Conservation (phyloP, 1,140 invertebrate genomes). For the Liolophura sinensis region DNA sequence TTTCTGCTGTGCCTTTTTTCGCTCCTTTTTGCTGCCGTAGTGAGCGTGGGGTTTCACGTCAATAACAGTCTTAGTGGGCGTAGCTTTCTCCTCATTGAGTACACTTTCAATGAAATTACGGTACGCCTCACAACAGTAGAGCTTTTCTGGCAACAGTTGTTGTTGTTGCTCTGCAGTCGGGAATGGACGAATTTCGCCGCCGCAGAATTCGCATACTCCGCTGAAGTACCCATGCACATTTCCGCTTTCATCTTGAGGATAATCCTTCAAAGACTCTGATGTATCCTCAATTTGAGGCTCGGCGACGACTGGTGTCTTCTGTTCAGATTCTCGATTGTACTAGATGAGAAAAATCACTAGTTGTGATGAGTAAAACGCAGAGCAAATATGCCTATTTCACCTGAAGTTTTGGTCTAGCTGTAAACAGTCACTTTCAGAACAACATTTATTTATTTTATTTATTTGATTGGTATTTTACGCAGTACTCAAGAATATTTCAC, state of each 20-base stretch:
- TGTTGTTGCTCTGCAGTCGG: slow-evolving; percentile 49
- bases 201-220: slow-evolving; percentile 55
- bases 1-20: slow-evolving; percentile 46
- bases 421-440: too few species aligned
- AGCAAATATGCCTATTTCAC: too few species aligned
- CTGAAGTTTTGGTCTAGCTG: too few species aligned
- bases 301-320: slow-evolving; percentile 25
- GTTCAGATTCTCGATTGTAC: slow-evolving; percentile 48
- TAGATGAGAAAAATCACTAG: slow-evolving; percentile 6
- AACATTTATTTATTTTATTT: too few species aligned
- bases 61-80: slow-evolving; percentile 37
- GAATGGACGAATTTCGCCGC: slow-evolving; percentile 46
- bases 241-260: slow-evolving; percentile 29
- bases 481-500: too few species aligned
- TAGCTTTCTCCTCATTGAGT: slow-evolving; percentile 34
- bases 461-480: too few species aligned
- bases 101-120: slow-evolving; percentile 53
- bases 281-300: slow-evolving; percentile 16
- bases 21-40: slow-evolving; percentile 47
- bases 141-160: slow-evolving; percentile 36
- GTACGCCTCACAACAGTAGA: slow-evolving; percentile 57
- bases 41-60: slow-evolving; percentile 48
- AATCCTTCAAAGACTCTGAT: slow-evolving; percentile 13
- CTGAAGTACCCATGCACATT: slow-evolving; percentile 36
- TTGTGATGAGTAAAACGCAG: too few species aligned